Percentiles rank a stretch among this genome's conserved stretches.
These are phyloP conservation scores for Plecturocebus donacophilus DNA, from an alignment of 2,113 vertebrate species.

Conservation along the genomic window DNA sequence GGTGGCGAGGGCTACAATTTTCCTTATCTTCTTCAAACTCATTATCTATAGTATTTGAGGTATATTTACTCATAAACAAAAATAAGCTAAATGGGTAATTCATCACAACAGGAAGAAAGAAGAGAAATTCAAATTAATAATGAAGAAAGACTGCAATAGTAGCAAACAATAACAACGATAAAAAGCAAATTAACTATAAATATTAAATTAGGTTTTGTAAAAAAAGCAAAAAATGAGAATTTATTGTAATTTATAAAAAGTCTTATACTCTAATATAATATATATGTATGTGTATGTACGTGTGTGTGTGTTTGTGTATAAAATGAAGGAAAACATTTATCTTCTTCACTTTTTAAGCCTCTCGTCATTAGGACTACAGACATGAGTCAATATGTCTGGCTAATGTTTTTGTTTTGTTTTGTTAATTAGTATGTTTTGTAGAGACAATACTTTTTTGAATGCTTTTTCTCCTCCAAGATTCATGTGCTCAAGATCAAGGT, in stretches of 20 bases:
- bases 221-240: background rate
- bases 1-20: background rate
- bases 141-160: background rate
- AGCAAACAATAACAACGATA: background rate
- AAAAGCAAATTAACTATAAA: background rate
- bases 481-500: background rate
- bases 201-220: background rate
- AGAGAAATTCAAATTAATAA: background rate
- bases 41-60: background rate
- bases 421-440: too few species aligned
- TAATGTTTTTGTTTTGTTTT: too few species aligned
- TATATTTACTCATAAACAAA: background rate
- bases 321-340: background rate
- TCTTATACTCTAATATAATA: background rate
- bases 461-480: too few species aligned
- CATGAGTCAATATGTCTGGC: too few species aligned
- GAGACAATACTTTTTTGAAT: too few species aligned
- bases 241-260: background rate
- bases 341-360: background rate
- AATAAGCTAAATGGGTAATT: background rate
- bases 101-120: background rate
- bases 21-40: background rate
- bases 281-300: background rate
- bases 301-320: background rate
- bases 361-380: too few species aligned